Evolutionary conservation across 2,888 invertebrate species (phyloP).

Genomic region (Noctua janthina): DNA sequence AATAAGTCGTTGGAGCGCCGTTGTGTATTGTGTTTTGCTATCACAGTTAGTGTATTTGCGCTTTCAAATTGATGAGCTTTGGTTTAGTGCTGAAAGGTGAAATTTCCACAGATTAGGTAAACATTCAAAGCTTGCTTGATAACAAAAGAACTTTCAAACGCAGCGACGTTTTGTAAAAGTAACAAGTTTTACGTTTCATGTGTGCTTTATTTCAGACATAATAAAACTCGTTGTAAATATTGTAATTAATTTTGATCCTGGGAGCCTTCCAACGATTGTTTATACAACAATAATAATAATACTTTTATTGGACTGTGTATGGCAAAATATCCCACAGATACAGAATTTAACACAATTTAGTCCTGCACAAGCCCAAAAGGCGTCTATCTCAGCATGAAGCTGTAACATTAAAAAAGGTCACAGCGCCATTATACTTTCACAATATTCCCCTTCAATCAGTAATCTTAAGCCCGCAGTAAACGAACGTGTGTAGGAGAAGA

Average conservation of each 20-base stretch:
- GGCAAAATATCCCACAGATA: background rate
- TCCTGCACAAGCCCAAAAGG: too few species aligned
- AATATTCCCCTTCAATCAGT: background rate
- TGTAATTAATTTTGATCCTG: background rate
- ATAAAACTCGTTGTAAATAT: background rate
- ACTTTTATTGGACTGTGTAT: background rate
- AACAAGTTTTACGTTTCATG: background rate
- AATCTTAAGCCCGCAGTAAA: background rate
- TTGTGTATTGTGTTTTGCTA: constrained; percentile 4
- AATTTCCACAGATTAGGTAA: background rate
- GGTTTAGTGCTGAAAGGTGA: constrained; percentile 8
- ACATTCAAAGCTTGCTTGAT: background rate
- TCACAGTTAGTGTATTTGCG: constrained; percentile 35
- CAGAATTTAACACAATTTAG: background rate
- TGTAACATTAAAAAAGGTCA: too few species aligned
- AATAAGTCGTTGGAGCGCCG: constrained; percentile 60
- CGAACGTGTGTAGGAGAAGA: background rate
- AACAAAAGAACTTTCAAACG: background rate
- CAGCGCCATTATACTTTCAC: too few species aligned
- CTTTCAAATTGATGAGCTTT: constrained; percentile 11
- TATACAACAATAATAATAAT: too few species aligned
- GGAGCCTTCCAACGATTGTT: background rate
- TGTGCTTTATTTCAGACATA: background rate
- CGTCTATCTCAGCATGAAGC: too few species aligned
- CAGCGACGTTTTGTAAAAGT: constrained; percentile 7